A percentile compares a stretch with the other conserved stretches of the same genome.
Conservation (phyloP, 2,113 vertebrate species). For the Semicossyphus pulcher region DNA sequence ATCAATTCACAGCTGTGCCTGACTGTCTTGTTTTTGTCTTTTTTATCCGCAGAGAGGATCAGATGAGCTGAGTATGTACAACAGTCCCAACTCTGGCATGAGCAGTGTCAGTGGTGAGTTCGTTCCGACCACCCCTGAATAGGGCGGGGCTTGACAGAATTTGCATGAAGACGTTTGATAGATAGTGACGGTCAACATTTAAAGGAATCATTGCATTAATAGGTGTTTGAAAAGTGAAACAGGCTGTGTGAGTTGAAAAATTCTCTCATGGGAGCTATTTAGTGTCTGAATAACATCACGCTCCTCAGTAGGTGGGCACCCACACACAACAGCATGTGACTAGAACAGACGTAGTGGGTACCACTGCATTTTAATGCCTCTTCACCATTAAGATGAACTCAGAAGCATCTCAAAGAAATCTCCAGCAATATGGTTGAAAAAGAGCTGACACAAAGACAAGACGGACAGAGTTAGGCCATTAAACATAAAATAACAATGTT, state of each 20-base stretch:
- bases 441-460: neutral
- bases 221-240: constrained; percentile 45
- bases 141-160: constrained; percentile 7
- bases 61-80: constrained; percentile 98
- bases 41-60: constrained; percentile 91
- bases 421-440: neutral
- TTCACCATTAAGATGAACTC: neutral
- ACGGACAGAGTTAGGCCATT: neutral
- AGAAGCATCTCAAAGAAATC: constrained; percentile 3
- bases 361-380: constrained; percentile 51
- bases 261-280: constrained; percentile 34
- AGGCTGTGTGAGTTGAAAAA: neutral
- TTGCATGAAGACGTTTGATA: constrained; percentile 32
- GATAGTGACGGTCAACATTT: constrained; percentile 1
- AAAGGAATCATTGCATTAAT: constrained; percentile 30
- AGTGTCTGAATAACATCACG: constrained; percentile 46
- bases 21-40: constrained; percentile 24
- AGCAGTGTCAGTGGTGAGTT: constrained; percentile 96
- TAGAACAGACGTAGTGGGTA: constrained; percentile 36
- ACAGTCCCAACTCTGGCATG: constrained; percentile 94
- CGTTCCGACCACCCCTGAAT: constrained; percentile 42
- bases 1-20: constrained; percentile 38
- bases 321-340: constrained; percentile 60
- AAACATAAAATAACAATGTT: neutral
- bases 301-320: constrained; percentile 66